A percentile compares a stretch with the other conserved stretches of the same genome.
Evolutionary conservation across 2,888 invertebrate species (phyloP).

Genomic region (Phorcus lineatus): DNA sequence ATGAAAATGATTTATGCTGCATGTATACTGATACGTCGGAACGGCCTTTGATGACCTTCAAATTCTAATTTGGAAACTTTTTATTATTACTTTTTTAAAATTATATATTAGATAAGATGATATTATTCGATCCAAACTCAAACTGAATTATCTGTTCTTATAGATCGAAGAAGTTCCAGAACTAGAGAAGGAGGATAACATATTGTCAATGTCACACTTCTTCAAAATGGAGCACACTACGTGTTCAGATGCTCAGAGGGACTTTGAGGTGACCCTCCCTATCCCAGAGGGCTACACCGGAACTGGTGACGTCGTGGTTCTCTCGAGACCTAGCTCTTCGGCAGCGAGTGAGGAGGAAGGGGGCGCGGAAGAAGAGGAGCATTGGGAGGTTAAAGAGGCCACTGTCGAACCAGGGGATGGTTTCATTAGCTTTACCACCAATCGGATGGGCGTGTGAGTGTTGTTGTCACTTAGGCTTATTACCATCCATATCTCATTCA

Average conservation of each 20-base stretch:
- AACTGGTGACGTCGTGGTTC: not conserved
- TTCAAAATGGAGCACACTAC: slow-evolving; percentile 10
- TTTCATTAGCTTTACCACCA: slow-evolving; percentile 3
- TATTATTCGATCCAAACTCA: not conserved
- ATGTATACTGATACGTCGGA: too few species aligned
- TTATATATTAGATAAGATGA: not conserved
- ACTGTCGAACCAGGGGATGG: not conserved
- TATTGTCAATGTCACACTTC: slow-evolving; percentile 18
- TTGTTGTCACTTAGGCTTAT: not conserved
- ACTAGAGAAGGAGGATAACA: not conserved
- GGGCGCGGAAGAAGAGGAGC: not conserved
- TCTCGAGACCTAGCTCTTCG: slow-evolving; percentile 13
- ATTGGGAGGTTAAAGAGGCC: slow-evolving; percentile 10
- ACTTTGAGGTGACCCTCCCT: slow-evolving; percentile 16
- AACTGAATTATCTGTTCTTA: not conserved
- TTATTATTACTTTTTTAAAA: too few species aligned
- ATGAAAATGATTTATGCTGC: too few species aligned
- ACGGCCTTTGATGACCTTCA: too few species aligned
- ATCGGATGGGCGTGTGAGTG: slow-evolving; percentile 5
- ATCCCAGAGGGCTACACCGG: slow-evolving; percentile 17
- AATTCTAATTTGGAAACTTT: too few species aligned
- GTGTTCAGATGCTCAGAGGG: not conserved
- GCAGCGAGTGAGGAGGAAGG: not conserved
- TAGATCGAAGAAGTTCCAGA: slow-evolving; percentile 22
- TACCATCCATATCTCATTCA: too few species aligned